Evolutionary conservation across 2,797 vertebrate genomes (phyloP).

Genomic region (Sarcophilus harrisii): DNA sequence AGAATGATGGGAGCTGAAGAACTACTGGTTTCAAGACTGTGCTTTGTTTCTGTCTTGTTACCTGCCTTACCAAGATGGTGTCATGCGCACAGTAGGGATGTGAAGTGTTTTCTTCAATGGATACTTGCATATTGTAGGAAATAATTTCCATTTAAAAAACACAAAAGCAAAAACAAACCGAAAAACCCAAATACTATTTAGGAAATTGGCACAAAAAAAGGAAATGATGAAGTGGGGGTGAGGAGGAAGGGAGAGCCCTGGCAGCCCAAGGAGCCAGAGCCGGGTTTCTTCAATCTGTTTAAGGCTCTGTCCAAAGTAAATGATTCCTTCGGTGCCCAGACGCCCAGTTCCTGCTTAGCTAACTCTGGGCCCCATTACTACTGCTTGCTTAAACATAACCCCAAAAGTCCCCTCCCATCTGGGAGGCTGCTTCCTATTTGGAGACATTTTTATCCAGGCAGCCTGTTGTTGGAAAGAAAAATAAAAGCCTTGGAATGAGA

Average conservation of each 20-base stretch:
- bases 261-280: not conserved
- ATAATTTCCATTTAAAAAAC: not conserved
- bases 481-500: conserved; percentile 36
- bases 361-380: not conserved
- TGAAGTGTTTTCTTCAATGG: not conserved
- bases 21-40: not conserved
- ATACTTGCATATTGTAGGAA: not conserved
- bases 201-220: conserved; percentile 24
- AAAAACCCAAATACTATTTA: not conserved
- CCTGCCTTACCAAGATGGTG: not conserved
- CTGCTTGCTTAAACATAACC: conserved; percentile 30
- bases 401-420: not conserved
- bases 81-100: not conserved
- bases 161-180: not conserved
- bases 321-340: not conserved
- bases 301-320: conserved; percentile 5
- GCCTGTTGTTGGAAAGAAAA: not conserved
- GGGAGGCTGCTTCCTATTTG: conserved; percentile 25
- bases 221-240: not conserved
- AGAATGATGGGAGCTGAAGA: not conserved
- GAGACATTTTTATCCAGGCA: not conserved
- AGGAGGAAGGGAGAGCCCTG: not conserved
- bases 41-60: not conserved
- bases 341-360: not conserved
- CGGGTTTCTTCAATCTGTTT: not conserved